phyloP scores from a whole-genome alignment of 2,797 vertebrate species.

The Sebastes itinus region DNA sequence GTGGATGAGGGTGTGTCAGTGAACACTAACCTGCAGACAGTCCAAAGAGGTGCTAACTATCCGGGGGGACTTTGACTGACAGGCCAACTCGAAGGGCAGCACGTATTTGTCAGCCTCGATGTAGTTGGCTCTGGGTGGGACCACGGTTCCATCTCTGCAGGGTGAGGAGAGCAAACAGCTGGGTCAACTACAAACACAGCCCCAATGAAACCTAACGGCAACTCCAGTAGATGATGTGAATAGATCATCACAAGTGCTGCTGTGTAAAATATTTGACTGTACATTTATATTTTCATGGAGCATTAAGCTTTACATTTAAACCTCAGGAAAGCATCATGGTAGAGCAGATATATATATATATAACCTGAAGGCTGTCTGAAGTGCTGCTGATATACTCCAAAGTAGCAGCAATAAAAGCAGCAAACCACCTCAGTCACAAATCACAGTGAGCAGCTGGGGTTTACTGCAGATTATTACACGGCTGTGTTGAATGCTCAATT shows the following conservation, averaged over 20 bases:
- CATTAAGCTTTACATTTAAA: not conserved
- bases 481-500: too few species aligned
- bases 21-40: constrained; percentile 89
- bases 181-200: not conserved
- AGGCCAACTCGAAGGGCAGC: constrained; percentile 96
- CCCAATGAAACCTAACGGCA: not conserved
- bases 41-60: constrained; percentile 97
- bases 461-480: not conserved
- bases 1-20: not conserved
- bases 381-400: not conserved
- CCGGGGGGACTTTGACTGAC: constrained; percentile 96
- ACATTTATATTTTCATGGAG: not conserved
- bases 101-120: constrained; percentile 99
- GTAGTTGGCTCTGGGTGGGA: constrained; percentile 93
- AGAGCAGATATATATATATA: not conserved
- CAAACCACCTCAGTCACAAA: constrained; percentile 16
- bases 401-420: constrained; percentile 1
- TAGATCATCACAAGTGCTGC: not conserved
- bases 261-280: not conserved
- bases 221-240: not conserved
- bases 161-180: not conserved
- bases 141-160: constrained; percentile 87
- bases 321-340: not conserved
- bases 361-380: not conserved
- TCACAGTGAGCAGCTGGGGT: not conserved